phyloP scores from a whole-genome alignment of 2,797 vertebrate species.

The Anguilla marmorata region DNA sequence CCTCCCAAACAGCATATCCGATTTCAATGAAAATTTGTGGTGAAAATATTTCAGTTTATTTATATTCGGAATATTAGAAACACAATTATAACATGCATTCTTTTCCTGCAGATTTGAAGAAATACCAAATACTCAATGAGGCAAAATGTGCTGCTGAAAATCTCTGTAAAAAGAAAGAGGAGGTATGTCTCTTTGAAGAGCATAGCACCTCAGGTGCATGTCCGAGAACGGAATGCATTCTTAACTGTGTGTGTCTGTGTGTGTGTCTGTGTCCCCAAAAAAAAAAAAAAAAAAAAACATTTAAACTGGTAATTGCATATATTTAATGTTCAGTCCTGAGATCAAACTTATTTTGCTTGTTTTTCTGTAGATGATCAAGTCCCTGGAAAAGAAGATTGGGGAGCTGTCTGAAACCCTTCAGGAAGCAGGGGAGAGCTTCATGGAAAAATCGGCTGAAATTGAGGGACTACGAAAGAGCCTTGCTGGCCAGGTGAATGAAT shows the following conservation, averaged over 20 bases:
- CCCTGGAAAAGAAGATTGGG: slow-evolving; percentile 63
- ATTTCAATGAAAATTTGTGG: too few relatives aligned
- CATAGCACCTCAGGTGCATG: not conserved
- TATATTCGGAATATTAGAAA: not conserved
- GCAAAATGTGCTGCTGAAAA: slow-evolving; percentile 69
- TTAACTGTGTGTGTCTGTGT: too few relatives aligned
- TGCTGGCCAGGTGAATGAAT: slow-evolving; percentile 60
- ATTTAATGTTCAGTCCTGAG: not conserved
- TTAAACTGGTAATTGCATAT: not conserved
- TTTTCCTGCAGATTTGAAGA: slow-evolving; percentile 43
- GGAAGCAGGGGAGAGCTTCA: slow-evolving; percentile 59
- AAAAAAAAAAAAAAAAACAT: too few relatives aligned
- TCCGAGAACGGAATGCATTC: not conserved
- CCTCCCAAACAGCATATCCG: too few relatives aligned
- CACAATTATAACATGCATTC: not conserved
- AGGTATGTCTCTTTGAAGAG: slow-evolving; percentile 56
- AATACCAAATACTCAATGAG: slow-evolving; percentile 55
- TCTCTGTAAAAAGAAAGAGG: slow-evolving; percentile 69
- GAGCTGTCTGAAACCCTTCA: slow-evolving; percentile 62
- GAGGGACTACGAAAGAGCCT: slow-evolving; percentile 58
- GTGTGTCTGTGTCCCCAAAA: too few relatives aligned
- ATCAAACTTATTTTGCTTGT: not conserved
- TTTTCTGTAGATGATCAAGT: slow-evolving; percentile 62
- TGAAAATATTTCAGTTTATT: not conserved
- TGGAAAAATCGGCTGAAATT: slow-evolving; percentile 62